Evolutionary conservation across 2,113 vertebrate genomes (phyloP).

Genomic region (Leucopternis melanops): DNA sequence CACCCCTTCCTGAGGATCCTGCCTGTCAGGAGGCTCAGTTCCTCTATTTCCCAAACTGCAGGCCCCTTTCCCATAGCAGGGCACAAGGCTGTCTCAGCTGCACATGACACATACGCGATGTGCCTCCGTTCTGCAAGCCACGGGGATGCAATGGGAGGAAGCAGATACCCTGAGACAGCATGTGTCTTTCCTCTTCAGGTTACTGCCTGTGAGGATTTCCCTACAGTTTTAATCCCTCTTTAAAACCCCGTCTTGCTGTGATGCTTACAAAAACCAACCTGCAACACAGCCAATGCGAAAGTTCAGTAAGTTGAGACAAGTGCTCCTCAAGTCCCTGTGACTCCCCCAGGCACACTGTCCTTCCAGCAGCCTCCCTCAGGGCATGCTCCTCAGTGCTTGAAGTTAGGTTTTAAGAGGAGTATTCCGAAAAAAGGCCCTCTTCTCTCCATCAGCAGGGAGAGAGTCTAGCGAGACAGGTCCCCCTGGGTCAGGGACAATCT

Average conservation of each 20-base stretch:
- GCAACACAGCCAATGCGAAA: background rate
- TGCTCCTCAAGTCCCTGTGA: background rate
- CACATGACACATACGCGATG: background rate
- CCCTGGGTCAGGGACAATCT: background rate
- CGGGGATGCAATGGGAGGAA: accelerated
- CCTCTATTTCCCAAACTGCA: background rate
- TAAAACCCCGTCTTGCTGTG: background rate
- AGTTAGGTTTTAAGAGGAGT: background rate
- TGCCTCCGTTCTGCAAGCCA: background rate
- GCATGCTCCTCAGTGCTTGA: background rate
- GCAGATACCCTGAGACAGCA: background rate
- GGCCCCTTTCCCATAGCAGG: background rate
- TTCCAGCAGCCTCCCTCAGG: background rate
- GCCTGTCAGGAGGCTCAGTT: background rate
- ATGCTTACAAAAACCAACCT: background rate
- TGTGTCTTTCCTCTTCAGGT: background rate
- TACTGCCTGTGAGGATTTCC: background rate
- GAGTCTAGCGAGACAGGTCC: background rate
- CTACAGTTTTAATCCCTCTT: background rate
- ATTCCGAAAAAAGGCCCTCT: background rate
- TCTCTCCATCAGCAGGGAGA: background rate
- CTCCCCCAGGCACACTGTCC: background rate
- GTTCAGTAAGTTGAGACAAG: background rate
- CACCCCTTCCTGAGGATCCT: background rate
- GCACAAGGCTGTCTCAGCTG: background rate